Percentiles rank a stretch among this genome's conserved stretches.
Conservation (phyloP, 2,113 vertebrate species). For the Phalacrocorax aristotelis region DNA sequence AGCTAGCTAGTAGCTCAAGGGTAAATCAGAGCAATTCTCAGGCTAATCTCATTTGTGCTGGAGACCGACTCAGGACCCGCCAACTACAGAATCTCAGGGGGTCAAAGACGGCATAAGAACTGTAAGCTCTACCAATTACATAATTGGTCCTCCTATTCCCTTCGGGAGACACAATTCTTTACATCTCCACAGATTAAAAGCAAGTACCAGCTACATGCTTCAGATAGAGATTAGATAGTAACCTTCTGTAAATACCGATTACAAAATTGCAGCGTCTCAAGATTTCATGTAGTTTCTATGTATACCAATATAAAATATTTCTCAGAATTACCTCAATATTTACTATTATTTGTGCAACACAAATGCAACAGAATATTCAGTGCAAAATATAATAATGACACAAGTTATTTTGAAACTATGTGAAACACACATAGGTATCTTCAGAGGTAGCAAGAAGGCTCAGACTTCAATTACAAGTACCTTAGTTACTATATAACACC, state of each 20-base stretch:
- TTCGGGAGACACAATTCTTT: not conserved
- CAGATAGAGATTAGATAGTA: not conserved
- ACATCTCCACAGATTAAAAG: not conserved
- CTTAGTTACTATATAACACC: not conserved
- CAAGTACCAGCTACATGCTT: not conserved
- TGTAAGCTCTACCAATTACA: not conserved
- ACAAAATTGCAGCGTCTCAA: not conserved
- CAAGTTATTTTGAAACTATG: not conserved
- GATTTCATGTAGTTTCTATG: not conserved
- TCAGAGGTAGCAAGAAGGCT: not conserved
- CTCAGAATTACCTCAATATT: not conserved
- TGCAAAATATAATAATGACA: not conserved
- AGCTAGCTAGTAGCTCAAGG: not conserved
- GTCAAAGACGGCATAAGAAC: not conserved
- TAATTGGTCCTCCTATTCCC: not conserved
- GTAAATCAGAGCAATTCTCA: not conserved
- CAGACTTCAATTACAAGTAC: not conserved
- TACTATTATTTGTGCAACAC: not conserved
- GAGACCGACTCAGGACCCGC: not conserved
- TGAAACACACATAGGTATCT: not conserved
- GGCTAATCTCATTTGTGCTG: not conserved
- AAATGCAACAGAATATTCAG: not conserved
- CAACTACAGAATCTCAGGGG: not conserved
- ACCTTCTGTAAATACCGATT: not conserved
- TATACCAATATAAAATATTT: not conserved